Percentiles rank a stretch among this genome's conserved stretches.
Evolutionary conservation across 2,797 vertebrate species (phyloP).

Genomic region (Tapera naevia): DNA sequence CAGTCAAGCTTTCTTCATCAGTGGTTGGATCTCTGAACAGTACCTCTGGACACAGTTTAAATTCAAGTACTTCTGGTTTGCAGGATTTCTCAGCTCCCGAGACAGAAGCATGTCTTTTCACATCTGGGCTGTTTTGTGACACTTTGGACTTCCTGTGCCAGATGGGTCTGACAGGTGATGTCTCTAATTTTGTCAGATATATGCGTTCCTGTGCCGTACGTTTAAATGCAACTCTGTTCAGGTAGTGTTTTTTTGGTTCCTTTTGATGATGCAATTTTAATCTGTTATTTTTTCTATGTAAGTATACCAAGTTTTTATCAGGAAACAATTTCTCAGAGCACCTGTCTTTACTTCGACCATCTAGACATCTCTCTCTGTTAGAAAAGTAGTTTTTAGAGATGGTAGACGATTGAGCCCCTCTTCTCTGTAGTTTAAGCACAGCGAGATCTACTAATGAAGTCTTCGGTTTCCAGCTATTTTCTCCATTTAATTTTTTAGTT

Average conservation of each 20-base stretch:
- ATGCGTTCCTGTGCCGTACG: slow-evolving; percentile 71
- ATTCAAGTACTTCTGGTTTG: slow-evolving; percentile 66
- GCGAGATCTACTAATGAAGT: slow-evolving; percentile 26
- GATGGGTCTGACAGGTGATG: slow-evolving; percentile 39
- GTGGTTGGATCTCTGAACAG: slow-evolving; percentile 56
- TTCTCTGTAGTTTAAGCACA: slow-evolving; percentile 36
- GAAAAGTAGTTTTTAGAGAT: slow-evolving; percentile 26
- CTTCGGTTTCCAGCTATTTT: slow-evolving; percentile 35
- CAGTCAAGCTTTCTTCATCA: slow-evolving; percentile 11
- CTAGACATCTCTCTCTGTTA: slow-evolving; percentile 2
- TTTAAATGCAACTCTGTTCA: slow-evolving; percentile 74
- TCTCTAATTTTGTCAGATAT: slow-evolving; percentile 71
- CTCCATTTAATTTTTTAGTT: slow-evolving; percentile 36
- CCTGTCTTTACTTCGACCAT: slow-evolving; percentile 51
- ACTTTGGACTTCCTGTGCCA: background rate
- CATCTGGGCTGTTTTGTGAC: background rate
- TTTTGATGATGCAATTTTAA: slow-evolving; percentile 58
- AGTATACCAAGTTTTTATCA: slow-evolving; percentile 50
- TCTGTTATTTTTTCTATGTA: slow-evolving; percentile 39
- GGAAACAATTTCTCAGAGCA: slow-evolving; percentile 38
- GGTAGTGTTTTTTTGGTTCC: slow-evolving; percentile 73
- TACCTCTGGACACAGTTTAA: slow-evolving; percentile 79
- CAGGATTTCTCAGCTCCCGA: background rate
- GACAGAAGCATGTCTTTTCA: background rate
- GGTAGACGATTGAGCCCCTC: slow-evolving; percentile 19